Percentiles rank a stretch among this genome's conserved stretches.
Evolutionary conservation across 2,888 invertebrate genomes (phyloP).

Genomic region (Rhagium mordax): DNA sequence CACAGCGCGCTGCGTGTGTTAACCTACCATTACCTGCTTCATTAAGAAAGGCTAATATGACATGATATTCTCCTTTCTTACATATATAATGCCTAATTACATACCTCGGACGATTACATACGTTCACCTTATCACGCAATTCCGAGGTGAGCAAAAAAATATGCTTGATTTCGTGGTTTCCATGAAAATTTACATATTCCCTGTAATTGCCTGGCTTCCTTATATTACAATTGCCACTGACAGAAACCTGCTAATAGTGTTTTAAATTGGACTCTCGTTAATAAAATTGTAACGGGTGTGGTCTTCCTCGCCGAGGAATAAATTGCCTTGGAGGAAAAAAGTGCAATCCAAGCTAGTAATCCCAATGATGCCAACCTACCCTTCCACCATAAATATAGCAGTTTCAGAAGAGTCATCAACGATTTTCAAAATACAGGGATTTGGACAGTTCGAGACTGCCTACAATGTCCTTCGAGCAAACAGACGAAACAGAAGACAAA

Average conservation of each 20-base stretch:
- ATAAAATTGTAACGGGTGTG: no score
- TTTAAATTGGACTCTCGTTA: background rate
- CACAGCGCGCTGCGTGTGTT: constrained; percentile 53
- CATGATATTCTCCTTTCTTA: constrained; percentile 68
- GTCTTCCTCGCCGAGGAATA: no score
- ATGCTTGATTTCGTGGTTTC: constrained; percentile 41
- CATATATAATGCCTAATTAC: constrained; percentile 68
- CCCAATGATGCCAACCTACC: no score
- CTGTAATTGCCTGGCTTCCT: background rate
- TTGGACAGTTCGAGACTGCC: no score
- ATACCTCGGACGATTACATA: constrained; percentile 63
- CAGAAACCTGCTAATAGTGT: background rate
- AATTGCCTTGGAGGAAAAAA: no score
- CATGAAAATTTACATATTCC: constrained; percentile 37
- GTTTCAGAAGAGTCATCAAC: no score
- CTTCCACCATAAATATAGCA: no score
- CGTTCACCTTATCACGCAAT: constrained; percentile 65
- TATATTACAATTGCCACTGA: background rate
- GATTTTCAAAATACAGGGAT: no score
- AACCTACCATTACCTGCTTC: constrained; percentile 67
- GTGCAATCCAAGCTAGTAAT: no score
- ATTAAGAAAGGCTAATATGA: constrained; percentile 69
- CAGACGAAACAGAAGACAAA: no score
- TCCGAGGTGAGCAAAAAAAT: constrained; percentile 39
- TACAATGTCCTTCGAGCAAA: no score